These are phyloP conservation scores for Macropus fuliginosus DNA, from an alignment of 2,797 vertebrate genomes.

Conservation along the genomic window DNA sequence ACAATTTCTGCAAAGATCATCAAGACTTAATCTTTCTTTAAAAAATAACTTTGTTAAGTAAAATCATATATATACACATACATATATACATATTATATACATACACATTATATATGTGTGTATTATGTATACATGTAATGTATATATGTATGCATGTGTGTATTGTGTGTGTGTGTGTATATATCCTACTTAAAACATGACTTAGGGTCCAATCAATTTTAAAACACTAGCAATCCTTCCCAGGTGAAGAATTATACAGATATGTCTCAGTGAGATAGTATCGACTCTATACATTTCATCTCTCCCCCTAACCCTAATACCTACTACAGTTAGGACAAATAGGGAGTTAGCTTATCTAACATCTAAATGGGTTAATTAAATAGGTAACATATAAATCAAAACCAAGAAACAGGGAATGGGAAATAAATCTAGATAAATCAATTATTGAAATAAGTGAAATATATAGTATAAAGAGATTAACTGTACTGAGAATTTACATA, in stretches of 20 bases:
- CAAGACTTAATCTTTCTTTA: slow-evolving; percentile 47
- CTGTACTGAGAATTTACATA: slow-evolving; percentile 82
- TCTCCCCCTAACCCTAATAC: not conserved
- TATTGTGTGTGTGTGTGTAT: too few relatives aligned
- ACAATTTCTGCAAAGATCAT: slow-evolving; percentile 51
- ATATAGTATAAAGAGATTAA: slow-evolving; percentile 29
- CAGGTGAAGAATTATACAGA: not conserved
- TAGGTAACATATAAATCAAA: slow-evolving; percentile 42
- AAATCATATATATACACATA: not conserved
- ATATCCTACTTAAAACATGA: not conserved
- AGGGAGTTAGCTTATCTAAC: not conserved
- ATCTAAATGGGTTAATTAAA: slow-evolving; percentile 47
- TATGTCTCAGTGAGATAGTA: slow-evolving; percentile 31
- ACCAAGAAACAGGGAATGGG: slow-evolving; percentile 25
- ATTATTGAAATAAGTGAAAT: slow-evolving; percentile 42
- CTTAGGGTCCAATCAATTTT: not conserved
- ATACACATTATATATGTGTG: not conserved
- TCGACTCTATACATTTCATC: slow-evolving; percentile 18
- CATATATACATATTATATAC: too few relatives aligned
- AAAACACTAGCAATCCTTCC: not conserved
- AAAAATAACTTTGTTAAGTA: slow-evolving; percentile 40
- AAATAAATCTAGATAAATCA: slow-evolving; percentile 34
- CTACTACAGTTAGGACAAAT: slow-evolving; percentile 48
- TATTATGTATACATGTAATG: too few relatives aligned
- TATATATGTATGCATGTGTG: too few relatives aligned